Conservation (phyloP, 2,888 invertebrate species). For the Thelaira solivaga region DNA sequence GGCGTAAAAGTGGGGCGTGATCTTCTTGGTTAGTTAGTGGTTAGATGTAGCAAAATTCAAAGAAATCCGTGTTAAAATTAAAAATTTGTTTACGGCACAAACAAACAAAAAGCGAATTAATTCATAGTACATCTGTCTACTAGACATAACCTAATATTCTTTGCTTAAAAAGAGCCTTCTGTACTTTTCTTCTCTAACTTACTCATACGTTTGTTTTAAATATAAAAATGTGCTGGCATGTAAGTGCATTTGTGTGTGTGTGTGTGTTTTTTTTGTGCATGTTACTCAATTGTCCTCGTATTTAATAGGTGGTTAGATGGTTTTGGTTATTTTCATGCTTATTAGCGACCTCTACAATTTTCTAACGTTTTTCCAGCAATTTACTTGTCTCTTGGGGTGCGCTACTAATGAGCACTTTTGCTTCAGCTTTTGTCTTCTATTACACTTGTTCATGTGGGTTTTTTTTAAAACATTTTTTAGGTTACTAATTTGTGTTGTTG, state of each 20-base stretch:
- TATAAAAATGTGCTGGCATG: neutral
- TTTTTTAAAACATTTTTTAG: constrained; percentile 36
- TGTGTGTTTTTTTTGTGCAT: constrained; percentile 3
- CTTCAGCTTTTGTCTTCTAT: constrained; percentile 55
- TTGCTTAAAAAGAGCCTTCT: too few relatives aligned
- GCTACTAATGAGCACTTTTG: constrained; percentile 66
- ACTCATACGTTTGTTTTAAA: too few relatives aligned
- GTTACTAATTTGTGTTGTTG: neutral
- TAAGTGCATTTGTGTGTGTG: neutral
- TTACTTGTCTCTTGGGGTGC: constrained; percentile 65
- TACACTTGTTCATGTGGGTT: constrained; percentile 27
- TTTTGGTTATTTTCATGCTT: constrained; percentile 59
- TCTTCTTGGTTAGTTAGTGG: too few relatives aligned
- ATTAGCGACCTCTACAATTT: constrained; percentile 65
- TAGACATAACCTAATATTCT: too few relatives aligned
- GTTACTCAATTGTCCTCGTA: too few relatives aligned
- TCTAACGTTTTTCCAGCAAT: constrained; percentile 67
- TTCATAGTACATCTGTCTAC: too few relatives aligned
- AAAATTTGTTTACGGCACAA: too few relatives aligned
- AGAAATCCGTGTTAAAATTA: too few relatives aligned
- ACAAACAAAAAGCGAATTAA: too few relatives aligned
- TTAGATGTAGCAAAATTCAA: too few relatives aligned
- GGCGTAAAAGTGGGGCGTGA: too few relatives aligned
- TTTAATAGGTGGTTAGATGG: constrained; percentile 46
- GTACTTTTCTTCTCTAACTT: too few relatives aligned